These are phyloP conservation scores for Mamestra brassicae DNA, from an alignment of 2,888 invertebrate genomes.

Conservation along the genomic window DNA sequence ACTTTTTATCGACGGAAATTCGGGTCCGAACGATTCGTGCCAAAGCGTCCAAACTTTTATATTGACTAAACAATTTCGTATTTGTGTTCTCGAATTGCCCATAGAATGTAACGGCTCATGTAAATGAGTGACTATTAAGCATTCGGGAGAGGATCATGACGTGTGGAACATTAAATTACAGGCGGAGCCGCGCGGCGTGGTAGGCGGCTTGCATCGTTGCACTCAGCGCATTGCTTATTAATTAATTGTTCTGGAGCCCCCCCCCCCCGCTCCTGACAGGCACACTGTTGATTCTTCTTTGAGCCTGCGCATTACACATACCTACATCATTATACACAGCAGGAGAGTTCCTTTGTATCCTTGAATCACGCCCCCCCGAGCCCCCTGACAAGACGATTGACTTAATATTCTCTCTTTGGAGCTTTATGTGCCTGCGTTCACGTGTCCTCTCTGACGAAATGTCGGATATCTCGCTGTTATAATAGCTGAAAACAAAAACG, in stretches of 20 bases:
- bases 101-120: constrained; percentile 38
- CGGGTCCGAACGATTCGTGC: constrained; percentile 49
- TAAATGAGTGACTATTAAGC: constrained; percentile 20
- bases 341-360: background rate
- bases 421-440: background rate
- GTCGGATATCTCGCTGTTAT: background rate
- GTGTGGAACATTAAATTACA: background rate
- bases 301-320: constrained; percentile 2
- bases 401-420: constrained; percentile 38
- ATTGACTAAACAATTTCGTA: constrained; percentile 62
- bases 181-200: background rate
- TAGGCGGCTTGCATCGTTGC: constrained; percentile 1
- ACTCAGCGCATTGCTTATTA: constrained; percentile 47
- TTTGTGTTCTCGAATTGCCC: constrained; percentile 55
- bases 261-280: background rate
- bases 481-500: background rate
- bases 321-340: constrained; percentile 22
- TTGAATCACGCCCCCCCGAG: background rate
- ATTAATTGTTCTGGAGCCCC: constrained; percentile 33
- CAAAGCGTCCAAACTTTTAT: constrained; percentile 53
- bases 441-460: background rate
- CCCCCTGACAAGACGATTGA: constrained; percentile 16
- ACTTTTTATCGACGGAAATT: constrained; percentile 65
- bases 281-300: constrained; percentile 9
- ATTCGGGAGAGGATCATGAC: background rate